Evolutionary conservation across 2,113 vertebrate species (phyloP).

Genomic region (Glaucomys volans): DNA sequence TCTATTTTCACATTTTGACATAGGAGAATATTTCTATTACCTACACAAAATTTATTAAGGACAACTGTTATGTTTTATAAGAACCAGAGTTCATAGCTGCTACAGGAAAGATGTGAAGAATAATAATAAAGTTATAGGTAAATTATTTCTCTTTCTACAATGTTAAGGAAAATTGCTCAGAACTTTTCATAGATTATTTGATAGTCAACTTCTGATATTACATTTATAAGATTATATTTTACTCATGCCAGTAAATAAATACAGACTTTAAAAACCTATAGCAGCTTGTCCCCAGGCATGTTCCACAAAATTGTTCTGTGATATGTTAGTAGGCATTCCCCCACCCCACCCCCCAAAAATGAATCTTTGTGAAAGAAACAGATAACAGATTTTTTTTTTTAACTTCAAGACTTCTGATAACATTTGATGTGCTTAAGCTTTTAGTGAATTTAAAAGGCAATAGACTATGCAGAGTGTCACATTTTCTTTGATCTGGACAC

Average conservation of each 20-base stretch:
- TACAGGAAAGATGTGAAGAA: not conserved
- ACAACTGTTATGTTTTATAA: not conserved
- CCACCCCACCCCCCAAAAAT: not conserved
- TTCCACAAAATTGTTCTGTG: not conserved
- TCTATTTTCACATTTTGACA: conserved; percentile 12
- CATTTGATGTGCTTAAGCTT: not conserved
- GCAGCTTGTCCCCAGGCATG: not conserved
- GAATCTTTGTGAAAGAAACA: conserved; percentile 13
- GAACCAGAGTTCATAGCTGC: not conserved
- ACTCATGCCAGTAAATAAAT: not conserved
- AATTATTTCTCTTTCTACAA: not conserved
- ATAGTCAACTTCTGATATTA: conserved; percentile 7
- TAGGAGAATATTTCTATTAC: not conserved
- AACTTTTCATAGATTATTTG: not conserved
- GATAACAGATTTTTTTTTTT: not conserved
- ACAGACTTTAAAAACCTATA: not conserved
- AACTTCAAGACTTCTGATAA: not conserved
- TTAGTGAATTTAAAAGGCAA: conserved; percentile 11
- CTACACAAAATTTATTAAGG: conserved; percentile 1
- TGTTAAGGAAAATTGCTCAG: not conserved
- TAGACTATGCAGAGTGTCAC: not conserved
- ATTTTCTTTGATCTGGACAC: conserved; percentile 4
- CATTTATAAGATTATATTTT: not conserved
- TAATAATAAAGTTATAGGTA: not conserved
- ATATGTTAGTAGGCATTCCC: not conserved